Percentiles rank a stretch among this genome's conserved stretches.
Evolutionary conservation across 2,797 vertebrate genomes (phyloP).

Genomic region (Sciurus carolinensis): DNA sequence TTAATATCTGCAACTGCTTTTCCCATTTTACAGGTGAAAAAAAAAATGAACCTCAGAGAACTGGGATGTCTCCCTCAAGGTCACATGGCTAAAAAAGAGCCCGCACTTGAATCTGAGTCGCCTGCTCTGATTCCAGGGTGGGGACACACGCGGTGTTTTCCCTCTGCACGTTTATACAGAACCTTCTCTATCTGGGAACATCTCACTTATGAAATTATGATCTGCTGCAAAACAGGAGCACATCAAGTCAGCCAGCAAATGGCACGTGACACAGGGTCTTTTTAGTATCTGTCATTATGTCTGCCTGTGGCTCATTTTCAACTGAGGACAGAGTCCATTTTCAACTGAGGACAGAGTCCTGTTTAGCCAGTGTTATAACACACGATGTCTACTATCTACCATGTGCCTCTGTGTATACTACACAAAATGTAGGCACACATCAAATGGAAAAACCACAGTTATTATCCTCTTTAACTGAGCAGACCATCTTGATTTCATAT

Average conservation of each 20-base stretch:
- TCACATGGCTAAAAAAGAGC: background rate
- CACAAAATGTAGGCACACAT: background rate
- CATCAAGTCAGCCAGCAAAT: background rate
- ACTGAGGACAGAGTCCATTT: background rate
- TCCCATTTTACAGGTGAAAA: background rate
- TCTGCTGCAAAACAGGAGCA: background rate
- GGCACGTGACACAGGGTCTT: background rate
- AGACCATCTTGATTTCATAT: background rate
- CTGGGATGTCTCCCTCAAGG: background rate
- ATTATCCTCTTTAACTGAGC: background rate
- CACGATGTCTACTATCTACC: rapidly evolving
- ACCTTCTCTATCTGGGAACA: background rate
- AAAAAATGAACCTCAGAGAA: background rate
- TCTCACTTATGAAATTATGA: background rate
- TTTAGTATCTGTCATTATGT: background rate
- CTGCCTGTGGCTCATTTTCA: background rate
- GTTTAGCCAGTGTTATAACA: background rate
- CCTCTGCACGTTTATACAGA: background rate
- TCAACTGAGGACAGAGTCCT: too few species aligned
- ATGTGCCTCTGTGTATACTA: background rate
- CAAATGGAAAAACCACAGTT: background rate
- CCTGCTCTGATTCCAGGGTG: background rate
- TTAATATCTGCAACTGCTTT: background rate
- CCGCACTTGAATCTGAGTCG: background rate
- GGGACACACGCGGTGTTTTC: background rate